Base-by-base conservation (phyloP, 2,797 vertebrate species). In the Pseudochaenichthys georgianus region DNA sequence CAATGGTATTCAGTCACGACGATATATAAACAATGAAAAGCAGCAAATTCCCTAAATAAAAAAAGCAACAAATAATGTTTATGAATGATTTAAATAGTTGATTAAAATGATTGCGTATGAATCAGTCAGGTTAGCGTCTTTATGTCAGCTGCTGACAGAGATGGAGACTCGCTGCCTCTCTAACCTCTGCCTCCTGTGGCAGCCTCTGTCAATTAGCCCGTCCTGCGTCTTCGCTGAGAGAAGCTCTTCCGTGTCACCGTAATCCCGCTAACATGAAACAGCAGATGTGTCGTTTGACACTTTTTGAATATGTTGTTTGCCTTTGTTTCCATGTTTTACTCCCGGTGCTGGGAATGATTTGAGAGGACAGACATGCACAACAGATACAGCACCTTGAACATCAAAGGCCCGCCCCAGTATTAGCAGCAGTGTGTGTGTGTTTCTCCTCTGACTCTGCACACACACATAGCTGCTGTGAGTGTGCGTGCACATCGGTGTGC, bases 291-390 rank as follows among this genome's bases (percentile, higher is more conserved):
- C 83, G 63, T 84, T 88, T 89, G 87, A 89, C 91, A 87, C 89
- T 87, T 89, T 85, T 85, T 38, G 89, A 91, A 92, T 90, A 83
- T 88, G 89, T 92, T 89, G 85, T 84, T 91, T 94, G 85, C 88
- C 90, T 92, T 93, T 92, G 92, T 94, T 93, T 87, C 88, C 82
- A 73, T 92, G 90, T 93, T 92, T 92, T 90, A 88, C 85, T 83
- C 85, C 76, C 83, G 46, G 83, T 75, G 79, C 88, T 76, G 77
- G 81, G 70, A 78, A 88, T 87, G 89, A 93, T 89, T 90, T 89
- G 90, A 91, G 88, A 91, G 93, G 89, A 92, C 91, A 92, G 90
- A 90, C 89, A 70, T 81, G 87, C 90, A 88, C 89, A 88, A 84
- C 91, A 91, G 86, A 91, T 73, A 70, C 88, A 82, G 89, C 88